Conservation (phyloP, 2,888 invertebrate species). For the Eilema depressum region DNA sequence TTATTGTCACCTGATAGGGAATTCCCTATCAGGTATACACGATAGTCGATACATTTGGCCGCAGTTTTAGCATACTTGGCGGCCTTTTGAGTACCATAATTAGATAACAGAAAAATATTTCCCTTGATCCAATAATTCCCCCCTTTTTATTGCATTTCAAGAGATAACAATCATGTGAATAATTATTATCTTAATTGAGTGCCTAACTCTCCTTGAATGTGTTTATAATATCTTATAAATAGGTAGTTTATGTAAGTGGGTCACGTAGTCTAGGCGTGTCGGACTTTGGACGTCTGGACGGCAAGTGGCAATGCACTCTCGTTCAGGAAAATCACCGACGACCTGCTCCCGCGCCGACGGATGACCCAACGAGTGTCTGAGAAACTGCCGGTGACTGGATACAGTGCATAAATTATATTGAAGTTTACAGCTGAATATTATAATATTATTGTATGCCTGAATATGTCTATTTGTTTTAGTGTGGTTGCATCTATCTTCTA, state of each 20-base stretch:
- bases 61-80: no score
- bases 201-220: slow-evolving; percentile 34
- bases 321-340: slow-evolving; percentile 55
- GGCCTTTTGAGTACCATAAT: no score
- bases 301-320: slow-evolving; percentile 61
- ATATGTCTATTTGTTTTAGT: background rate
- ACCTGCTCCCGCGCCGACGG: slow-evolving; percentile 17
- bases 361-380: slow-evolving; percentile 12
- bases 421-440: background rate
- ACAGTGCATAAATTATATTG: background rate
- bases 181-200: background rate
- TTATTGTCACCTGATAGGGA: no score
- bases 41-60: no score
- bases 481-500: no score
- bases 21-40: no score
- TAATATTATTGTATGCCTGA: background rate
- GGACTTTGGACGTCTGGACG: slow-evolving; percentile 77
- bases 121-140: no score
- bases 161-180: background rate
- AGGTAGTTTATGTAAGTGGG: slow-evolving; percentile 57
- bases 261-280: slow-evolving; percentile 69
- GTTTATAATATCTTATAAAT: slow-evolving; percentile 33
- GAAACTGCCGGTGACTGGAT: background rate
- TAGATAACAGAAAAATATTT: no score
- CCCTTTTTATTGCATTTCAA: no score